Percentiles rank a stretch among this genome's conserved stretches.
Evolutionary conservation across 1,140 invertebrate genomes (phyloP).

Genomic region (Mactra quadrangularis): DNA sequence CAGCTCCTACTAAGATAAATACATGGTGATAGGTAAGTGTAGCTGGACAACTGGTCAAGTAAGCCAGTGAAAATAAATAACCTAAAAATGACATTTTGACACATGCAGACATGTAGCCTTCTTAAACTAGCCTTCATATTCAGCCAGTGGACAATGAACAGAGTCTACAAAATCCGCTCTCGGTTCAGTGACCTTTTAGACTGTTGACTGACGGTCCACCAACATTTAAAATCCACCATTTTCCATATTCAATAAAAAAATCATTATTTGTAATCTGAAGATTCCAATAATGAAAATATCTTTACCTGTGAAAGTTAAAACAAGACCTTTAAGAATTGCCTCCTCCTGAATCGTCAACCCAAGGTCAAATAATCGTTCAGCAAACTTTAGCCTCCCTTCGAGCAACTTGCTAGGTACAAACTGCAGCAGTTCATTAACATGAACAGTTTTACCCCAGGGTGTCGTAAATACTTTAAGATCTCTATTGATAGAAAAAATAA

Average conservation of each 20-base stretch:
- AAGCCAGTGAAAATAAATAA: not conserved
- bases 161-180: too few species aligned
- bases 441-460: constrained; percentile 21
- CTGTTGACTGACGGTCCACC: too few species aligned
- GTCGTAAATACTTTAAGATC: not conserved
- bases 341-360: constrained; percentile 8
- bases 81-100: too few species aligned
- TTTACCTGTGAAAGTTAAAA: constrained; percentile 20
- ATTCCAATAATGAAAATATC: too few species aligned
- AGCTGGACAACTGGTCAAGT: not conserved
- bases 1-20: not conserved
- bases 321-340: not conserved
- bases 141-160: too few species aligned
- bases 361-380: not conserved
- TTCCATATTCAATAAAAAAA: too few species aligned
- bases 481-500: not conserved
- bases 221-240: too few species aligned
- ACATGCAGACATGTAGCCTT: too few species aligned
- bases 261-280: too few species aligned
- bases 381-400: not conserved
- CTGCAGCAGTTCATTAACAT: not conserved
- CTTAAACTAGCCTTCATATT: too few species aligned
- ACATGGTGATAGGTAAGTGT: not conserved
- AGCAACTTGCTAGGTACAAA: not conserved
- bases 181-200: too few species aligned